Conservation (phyloP, 2,797 vertebrate species). For the Scyliorhinus canicula region DNA sequence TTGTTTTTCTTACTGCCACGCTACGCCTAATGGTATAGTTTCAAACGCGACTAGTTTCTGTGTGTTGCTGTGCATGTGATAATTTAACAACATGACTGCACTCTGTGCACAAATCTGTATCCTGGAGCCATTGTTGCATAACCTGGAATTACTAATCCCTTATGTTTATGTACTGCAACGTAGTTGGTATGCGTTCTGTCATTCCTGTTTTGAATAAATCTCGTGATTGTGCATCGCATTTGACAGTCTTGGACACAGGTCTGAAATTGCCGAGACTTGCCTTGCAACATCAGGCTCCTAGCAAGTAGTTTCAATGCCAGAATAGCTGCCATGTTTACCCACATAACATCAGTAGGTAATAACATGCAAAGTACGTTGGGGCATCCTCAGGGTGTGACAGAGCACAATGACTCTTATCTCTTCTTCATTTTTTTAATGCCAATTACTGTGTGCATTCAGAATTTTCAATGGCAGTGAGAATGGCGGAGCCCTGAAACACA, state of each 20-base stretch:
- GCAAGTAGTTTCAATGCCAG: not conserved
- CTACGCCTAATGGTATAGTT: not conserved
- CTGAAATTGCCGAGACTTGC: slow-evolving; percentile 25
- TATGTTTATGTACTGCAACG: slow-evolving; percentile 9
- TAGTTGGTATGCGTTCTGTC: slow-evolving; percentile 4
- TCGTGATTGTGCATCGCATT: not conserved
- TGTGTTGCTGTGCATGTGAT: not conserved
- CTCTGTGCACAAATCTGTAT: not conserved
- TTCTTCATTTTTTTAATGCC: not conserved
- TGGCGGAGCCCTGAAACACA: not conserved
- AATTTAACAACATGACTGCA: not conserved
- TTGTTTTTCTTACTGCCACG: not conserved
- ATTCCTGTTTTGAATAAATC: slow-evolving; percentile 10
- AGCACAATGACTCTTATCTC: not conserved
- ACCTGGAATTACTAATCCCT: not conserved
- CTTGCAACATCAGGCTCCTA: not conserved
- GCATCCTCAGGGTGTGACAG: not conserved
- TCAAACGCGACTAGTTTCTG: not conserved
- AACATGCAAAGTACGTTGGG: not conserved
- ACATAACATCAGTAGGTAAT: not conserved
- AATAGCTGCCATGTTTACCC: not conserved
- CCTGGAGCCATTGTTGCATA: not conserved
- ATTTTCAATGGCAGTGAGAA: not conserved
- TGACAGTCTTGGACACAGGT: not conserved
- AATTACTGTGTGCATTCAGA: not conserved